Conservation (phyloP, 2,113 vertebrate genomes). For the Gallinago paraguaiae region DNA sequence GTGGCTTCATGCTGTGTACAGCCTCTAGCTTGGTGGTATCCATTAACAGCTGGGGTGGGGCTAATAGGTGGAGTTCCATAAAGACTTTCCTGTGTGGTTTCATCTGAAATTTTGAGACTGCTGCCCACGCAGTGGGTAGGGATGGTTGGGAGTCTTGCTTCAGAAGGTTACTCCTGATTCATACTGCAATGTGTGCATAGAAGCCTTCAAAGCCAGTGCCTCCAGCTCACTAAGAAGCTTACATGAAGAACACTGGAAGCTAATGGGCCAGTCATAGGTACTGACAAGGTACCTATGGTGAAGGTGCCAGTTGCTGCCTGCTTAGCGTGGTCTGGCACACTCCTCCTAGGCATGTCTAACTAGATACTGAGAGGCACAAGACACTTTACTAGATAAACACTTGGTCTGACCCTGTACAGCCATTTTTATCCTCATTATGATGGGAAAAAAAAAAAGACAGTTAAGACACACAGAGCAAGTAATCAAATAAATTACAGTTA, state of each 20-base stretch:
- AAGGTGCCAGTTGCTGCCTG: not conserved
- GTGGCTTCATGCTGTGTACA: not conserved
- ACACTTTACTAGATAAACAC: not conserved
- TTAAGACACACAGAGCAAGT: not conserved
- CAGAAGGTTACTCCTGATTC: not conserved
- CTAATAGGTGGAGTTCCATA: not conserved
- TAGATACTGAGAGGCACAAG: not conserved
- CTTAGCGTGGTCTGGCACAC: fast-evolving
- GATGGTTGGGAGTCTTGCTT: not conserved
- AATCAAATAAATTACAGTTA: not conserved
- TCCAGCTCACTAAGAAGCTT: not conserved
- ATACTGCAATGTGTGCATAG: not conserved
- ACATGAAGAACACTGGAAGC: not conserved
- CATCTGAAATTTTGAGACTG: not conserved
- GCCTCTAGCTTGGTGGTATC: not conserved
- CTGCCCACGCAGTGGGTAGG: not conserved
- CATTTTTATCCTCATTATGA: not conserved
- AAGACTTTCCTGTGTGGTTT: not conserved
- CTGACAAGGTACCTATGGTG: not conserved
- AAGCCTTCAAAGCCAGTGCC: not conserved
- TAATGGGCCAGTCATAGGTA: not conserved
- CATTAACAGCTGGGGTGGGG: not conserved
- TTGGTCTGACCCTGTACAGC: not conserved
- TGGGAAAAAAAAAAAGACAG: not conserved
- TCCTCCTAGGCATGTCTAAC: not conserved